A percentile compares a stretch with the other conserved stretches of the same genome.
Evolutionary conservation across 2,113 vertebrate genomes (phyloP).

Genomic region (Amazona guildingii): DNA sequence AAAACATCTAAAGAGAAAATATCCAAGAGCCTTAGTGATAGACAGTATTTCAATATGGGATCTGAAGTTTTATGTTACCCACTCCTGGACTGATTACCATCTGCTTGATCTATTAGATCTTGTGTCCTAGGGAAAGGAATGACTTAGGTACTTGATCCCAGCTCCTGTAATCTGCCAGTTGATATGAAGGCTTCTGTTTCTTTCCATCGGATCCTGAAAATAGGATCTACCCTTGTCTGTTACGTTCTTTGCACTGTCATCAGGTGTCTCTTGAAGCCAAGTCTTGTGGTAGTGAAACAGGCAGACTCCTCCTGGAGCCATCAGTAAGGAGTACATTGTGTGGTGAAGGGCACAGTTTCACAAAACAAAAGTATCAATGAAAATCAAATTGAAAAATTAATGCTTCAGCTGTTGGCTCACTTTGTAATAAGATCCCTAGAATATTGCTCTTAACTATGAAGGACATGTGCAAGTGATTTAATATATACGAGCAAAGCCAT

Average conservation of each 20-base stretch:
- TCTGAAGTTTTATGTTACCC: neutral
- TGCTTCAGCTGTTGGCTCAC: neutral
- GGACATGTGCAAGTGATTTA: slow-evolving; percentile 19
- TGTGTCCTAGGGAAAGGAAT: neutral
- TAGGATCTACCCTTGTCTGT: neutral
- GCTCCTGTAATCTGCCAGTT: neutral
- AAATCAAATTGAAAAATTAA: neutral
- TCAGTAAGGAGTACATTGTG: fast-evolving
- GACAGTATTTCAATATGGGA: neutral
- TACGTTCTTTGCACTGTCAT: neutral
- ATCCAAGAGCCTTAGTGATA: neutral
- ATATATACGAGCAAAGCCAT: neutral
- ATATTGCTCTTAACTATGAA: neutral
- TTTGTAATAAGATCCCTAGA: neutral
- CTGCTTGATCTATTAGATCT: neutral
- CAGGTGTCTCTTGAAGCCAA: neutral
- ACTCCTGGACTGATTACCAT: neutral
- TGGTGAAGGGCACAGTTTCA: neutral
- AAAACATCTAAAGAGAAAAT: neutral
- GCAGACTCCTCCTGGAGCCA: neutral
- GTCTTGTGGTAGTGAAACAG: neutral
- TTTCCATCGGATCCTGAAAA: neutral
- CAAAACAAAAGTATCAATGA: neutral
- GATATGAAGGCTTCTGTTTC: neutral
- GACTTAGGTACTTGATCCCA: neutral